These are phyloP conservation scores for Temnothorax longispinosus DNA, from an alignment of 1,140 invertebrate genomes.

Conservation along the genomic window DNA sequence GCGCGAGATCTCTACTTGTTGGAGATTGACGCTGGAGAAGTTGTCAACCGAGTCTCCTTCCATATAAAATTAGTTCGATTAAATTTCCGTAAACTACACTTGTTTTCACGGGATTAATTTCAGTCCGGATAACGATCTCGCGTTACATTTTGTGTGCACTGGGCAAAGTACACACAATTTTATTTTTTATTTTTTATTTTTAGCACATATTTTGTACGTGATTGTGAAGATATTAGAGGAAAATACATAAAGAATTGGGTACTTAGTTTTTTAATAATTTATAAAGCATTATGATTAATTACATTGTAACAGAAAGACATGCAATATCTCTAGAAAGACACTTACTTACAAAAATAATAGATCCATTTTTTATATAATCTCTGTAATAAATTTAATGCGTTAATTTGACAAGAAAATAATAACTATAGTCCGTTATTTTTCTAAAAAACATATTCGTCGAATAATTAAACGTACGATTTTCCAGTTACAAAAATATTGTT, in stretches of 20 bases:
- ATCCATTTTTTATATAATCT: not conserved
- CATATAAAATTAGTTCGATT: not conserved
- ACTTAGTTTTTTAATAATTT: not conserved
- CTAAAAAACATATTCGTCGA: not conserved
- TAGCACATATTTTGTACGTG: not conserved
- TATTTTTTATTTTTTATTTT: not conserved
- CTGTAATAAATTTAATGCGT: not conserved
- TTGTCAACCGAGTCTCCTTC: not conserved
- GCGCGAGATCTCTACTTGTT: constrained; percentile 1
- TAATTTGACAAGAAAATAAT: not conserved
- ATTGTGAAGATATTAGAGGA: not conserved
- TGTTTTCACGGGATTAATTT: not conserved
- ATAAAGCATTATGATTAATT: not conserved
- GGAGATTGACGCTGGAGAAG: not conserved
- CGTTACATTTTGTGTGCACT: not conserved
- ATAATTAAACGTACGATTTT: not conserved
- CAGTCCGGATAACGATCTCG: not conserved
- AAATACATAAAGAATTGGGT: not conserved
- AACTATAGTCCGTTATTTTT: not conserved
- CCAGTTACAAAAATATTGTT: not conserved
- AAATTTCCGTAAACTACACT: constrained; percentile 22
- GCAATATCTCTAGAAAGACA: not conserved
- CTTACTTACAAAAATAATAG: not conserved
- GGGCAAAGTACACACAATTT: not conserved
- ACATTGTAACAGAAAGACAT: not conserved